Base-by-base conservation (phyloP, 2,113 vertebrate genomes). In the Dicerorhinus sumatrensis region DNA sequence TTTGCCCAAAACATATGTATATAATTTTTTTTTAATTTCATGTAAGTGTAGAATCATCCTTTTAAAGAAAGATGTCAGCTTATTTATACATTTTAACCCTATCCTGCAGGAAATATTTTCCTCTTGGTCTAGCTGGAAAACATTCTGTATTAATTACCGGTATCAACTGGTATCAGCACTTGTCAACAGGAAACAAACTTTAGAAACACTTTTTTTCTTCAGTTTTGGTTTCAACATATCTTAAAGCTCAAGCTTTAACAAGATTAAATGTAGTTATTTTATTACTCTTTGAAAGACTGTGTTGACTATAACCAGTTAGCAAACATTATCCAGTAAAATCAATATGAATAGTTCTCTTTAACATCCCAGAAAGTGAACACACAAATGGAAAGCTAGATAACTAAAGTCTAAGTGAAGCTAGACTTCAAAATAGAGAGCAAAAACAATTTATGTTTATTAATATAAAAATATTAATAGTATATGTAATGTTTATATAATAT, bases 151-250 rank as follows among this genome's bases (percentile, higher is more conserved):
- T 94, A 81, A 76, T 91, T 96, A 63, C 69, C 54, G 13, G 13
- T 46, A 81, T 85, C 48, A 81, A 20, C 48, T 93, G 39, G 17
- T 81, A 69, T 94, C 69, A 48, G 75, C 39, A 81, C 67, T 89
- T 81, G 75, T 73, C 86, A 86, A 60, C 21, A 91, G n/a, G 39
- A 93, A 91, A 63, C 62, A 51, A 97, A 58, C 58, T 89, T 73
- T 58, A 72, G 31, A 77, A 86, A 58, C 48, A 56, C 1, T 10
- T 56, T 89, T 62, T 94, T 60, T 33, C 9, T 33, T 29, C 20
- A 5, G 31, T 97, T 95, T 96, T 92, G 42, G 54, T 94, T 89
- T 94, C 65, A 90, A 31, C 10, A 81, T 25, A 94, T 51, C 46
- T 91, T 91, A 91, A 96, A 89, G 6, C 42, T 77, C 62, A 93